Evolutionary conservation across 2,888 invertebrate species (phyloP).

Genomic region (Panopea generosa): DNA sequence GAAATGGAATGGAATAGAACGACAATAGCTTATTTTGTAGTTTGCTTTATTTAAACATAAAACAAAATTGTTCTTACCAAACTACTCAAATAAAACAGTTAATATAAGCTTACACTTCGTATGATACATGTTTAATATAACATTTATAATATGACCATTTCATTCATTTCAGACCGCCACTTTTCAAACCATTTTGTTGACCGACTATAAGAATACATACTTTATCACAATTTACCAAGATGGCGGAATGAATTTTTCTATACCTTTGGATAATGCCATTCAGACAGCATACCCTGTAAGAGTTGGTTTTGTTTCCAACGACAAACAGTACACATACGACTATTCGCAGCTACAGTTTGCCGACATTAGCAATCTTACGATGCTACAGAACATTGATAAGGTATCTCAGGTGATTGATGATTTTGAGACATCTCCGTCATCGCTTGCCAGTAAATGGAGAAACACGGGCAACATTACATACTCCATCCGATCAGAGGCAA

Average conservation of each 20-base stretch:
- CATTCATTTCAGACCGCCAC: conserved; percentile 67
- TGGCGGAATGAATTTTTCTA: conserved; percentile 43
- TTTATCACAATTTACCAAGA: conserved; percentile 55
- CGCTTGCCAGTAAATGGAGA: neutral
- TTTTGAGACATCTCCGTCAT: neutral
- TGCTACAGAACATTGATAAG: conserved; percentile 51
- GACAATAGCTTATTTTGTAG: too few species aligned
- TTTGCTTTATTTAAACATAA: too few species aligned
- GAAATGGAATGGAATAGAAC: too few species aligned
- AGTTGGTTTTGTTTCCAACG: neutral
- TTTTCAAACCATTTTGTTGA: conserved; percentile 61
- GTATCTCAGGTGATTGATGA: conserved; percentile 22
- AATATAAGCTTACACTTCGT: too few species aligned
- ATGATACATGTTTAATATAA: too few species aligned
- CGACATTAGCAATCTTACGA: conserved; percentile 20
- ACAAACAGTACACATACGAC: conserved; percentile 45
- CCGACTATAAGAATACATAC: conserved; percentile 57
- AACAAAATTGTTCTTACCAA: too few species aligned
- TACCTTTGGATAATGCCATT: conserved; percentile 22
- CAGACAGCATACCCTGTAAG: neutral
- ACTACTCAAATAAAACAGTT: too few species aligned
- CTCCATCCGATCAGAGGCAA: neutral
- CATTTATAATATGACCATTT: too few species aligned
- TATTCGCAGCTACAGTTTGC: conserved; percentile 36
- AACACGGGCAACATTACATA: too few species aligned